phyloP scores from a whole-genome alignment of 2,113 vertebrate genomes.

The Corvus moneduloides region DNA sequence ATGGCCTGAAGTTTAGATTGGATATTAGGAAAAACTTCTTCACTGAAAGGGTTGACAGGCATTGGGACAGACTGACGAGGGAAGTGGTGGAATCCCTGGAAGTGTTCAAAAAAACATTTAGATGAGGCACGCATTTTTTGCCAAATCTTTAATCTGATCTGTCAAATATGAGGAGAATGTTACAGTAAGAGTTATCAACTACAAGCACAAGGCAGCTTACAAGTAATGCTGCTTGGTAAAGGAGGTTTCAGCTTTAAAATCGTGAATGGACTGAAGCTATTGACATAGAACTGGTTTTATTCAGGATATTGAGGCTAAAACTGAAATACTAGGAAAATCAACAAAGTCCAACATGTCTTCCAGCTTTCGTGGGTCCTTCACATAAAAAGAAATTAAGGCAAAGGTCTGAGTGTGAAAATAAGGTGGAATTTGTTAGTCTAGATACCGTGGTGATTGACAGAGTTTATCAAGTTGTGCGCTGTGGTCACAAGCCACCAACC shows the following conservation, averaged over 20 bases:
- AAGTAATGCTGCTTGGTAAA: not conserved
- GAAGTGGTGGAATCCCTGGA: not conserved
- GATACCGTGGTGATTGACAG: slow-evolving; percentile 58
- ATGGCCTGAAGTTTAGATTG: not conserved
- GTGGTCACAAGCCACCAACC: slow-evolving; percentile 38
- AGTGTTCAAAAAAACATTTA: rapidly evolving
- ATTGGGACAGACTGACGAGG: not conserved
- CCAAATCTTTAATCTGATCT: slow-evolving; percentile 33
- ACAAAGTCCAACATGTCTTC: not conserved
- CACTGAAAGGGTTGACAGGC: not conserved
- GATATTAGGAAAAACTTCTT: not conserved
- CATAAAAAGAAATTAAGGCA: slow-evolving; percentile 25
- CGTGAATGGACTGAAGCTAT: not conserved
- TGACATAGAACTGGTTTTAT: not conserved
- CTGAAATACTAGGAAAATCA: slow-evolving; percentile 25
- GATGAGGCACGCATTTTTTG: not conserved
- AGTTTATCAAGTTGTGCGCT: slow-evolving; percentile 47
- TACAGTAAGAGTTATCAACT: not conserved
- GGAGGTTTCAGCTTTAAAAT: not conserved
- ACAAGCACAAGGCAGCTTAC: not conserved
- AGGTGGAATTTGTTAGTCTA: slow-evolving; percentile 15
- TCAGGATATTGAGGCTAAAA: not conserved
- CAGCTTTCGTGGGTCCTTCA: not conserved
- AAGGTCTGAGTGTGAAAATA: slow-evolving; percentile 1
- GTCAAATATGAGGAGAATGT: not conserved